Percentiles rank a stretch among this genome's conserved stretches.
These are phyloP conservation scores for Cheilosia vulpina DNA, from an alignment of 2,888 invertebrate species.

Conservation along the genomic window DNA sequence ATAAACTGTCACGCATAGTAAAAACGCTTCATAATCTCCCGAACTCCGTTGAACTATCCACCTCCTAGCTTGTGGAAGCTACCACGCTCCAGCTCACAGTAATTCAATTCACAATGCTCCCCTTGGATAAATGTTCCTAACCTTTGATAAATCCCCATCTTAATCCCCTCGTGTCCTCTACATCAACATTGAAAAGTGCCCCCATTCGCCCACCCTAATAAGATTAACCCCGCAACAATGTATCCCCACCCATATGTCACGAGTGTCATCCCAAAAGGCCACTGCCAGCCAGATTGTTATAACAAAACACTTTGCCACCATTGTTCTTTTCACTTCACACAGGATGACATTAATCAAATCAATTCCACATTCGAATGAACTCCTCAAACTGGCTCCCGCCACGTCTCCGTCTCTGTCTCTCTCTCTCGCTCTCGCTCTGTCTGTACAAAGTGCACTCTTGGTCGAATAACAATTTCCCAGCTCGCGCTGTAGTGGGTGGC, in stretches of 20 bases:
- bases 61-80: too few relatives aligned
- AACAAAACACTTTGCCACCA: constrained; percentile 30
- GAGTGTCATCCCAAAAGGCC: not conserved
- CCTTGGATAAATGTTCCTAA: not conserved
- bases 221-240: not conserved
- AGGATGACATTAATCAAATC: constrained; percentile 46
- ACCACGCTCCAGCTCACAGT: too few relatives aligned
- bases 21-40: too few relatives aligned
- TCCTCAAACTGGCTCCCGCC: constrained; percentile 5
- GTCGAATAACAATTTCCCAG: constrained; percentile 24
- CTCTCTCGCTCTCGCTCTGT: not conserved
- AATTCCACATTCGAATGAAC: constrained; percentile 53
- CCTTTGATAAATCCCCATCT: not conserved
- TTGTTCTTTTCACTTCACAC: constrained; percentile 45
- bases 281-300: constrained; percentile 7
- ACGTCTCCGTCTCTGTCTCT: not conserved
- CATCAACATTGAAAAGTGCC: not conserved
- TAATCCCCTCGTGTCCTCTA: not conserved
- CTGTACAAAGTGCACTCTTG: constrained; percentile 24
- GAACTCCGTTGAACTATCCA: too few relatives aligned
- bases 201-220: not conserved
- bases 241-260: not conserved
- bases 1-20: too few relatives aligned
- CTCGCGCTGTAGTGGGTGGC: not conserved
- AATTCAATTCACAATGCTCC: too few relatives aligned